Conservation (phyloP, 2,113 vertebrate species). For the Heptranchias perlo region DNA sequence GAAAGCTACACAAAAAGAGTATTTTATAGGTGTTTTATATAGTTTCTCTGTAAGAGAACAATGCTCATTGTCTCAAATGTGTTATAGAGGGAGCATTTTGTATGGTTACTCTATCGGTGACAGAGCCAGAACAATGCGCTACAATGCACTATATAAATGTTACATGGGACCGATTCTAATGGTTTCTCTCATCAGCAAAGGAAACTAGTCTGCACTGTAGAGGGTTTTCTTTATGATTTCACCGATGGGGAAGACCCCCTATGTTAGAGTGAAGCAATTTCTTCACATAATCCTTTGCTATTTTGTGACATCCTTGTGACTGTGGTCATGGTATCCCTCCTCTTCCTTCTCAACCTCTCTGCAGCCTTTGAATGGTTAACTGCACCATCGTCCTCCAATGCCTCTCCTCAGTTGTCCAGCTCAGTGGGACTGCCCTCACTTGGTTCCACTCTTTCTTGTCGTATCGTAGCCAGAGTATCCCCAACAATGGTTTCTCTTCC, state of each 20-base stretch:
- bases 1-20: not conserved
- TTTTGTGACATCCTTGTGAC: not conserved
- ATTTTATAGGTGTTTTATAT: not conserved
- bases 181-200: not conserved
- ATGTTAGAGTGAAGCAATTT: not conserved
- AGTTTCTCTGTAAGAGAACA: not conserved
- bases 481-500: not conserved
- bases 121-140: not conserved
- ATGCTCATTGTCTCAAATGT: not conserved
- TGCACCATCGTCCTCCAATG: not conserved
- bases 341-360: too few species aligned
- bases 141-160: not conserved
- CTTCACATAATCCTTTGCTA: not conserved
- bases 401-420: not conserved
- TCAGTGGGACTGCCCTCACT: not conserved
- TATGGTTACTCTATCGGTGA: not conserved
- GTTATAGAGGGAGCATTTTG: not conserved
- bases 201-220: not conserved
- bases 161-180: not conserved
- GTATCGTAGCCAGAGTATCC: not conserved
- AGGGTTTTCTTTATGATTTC: not conserved
- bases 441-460: not conserved
- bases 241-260: not conserved
- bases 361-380: not conserved
- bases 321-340: not conserved